Evolutionary conservation across 2,888 invertebrate species (phyloP).

Genomic region (Cephus pulcher): DNA sequence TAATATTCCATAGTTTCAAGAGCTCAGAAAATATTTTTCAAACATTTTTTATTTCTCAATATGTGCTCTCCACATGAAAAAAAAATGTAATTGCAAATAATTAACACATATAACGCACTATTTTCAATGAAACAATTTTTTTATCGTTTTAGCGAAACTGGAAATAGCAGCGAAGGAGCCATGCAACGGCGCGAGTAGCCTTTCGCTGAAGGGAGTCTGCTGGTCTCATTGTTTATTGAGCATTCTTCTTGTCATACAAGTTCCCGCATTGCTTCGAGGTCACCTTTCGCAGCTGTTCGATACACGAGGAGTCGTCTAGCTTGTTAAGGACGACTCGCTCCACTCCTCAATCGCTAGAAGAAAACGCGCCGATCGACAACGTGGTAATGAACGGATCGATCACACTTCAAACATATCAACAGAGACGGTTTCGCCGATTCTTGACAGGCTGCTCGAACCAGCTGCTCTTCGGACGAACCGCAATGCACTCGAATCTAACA

Average conservation of each 20-base stretch:
- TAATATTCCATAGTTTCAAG: too few relatives aligned
- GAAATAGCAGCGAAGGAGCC: constrained; percentile 56
- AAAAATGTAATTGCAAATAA: neutral
- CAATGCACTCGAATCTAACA: neutral
- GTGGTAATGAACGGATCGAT: constrained; percentile 20
- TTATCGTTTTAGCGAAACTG: constrained; percentile 56
- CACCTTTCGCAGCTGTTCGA: constrained; percentile 10
- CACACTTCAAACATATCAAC: neutral
- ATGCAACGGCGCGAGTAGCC: constrained; percentile 52
- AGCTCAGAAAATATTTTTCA: too few relatives aligned
- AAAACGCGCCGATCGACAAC: constrained; percentile 25
- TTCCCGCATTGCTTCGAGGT: neutral
- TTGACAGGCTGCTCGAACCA: neutral
- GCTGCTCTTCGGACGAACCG: neutral
- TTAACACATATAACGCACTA: neutral
- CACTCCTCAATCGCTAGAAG: constrained; percentile 35
- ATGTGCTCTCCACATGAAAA: neutral
- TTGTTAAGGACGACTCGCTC: constrained; percentile 36
- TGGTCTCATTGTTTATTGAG: neutral
- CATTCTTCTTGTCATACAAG: neutral
- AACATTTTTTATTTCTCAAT: too few relatives aligned
- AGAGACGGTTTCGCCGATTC: neutral
- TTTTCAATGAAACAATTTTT: neutral
- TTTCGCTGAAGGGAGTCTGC: neutral
- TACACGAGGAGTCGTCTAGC: constrained; percentile 54